Evolutionary conservation across 2,888 invertebrate species (phyloP), one percentile per base, ranked within the genome.

Genomic region (Lamellibrachia columna): DNA sequence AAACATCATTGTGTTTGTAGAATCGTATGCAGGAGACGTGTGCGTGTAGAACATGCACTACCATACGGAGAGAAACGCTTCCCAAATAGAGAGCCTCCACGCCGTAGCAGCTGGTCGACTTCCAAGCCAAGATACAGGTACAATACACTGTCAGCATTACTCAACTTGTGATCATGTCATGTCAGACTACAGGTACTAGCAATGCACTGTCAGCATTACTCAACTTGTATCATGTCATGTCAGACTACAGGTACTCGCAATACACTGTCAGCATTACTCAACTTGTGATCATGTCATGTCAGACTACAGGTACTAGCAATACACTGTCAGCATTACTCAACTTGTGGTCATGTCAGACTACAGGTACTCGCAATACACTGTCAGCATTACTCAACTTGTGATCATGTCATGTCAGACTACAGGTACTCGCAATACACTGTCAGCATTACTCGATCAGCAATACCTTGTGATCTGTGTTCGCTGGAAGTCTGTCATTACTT

Each of bases 21-120:
- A 92, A 94, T 93, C 92, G 93, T 96, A 40, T 95, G 95, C 95
- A 95, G 96, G 4, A 93, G 95, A 52, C 93, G 94, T 90, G 95
- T 96, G 7, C 94, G 96, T 90, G 96, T 96, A 40, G 96, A 96
- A 92, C 95, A 96, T 94, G 96, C 96, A 7, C 93, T 95, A 53
- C 95, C 75, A 1, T 75, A 75, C 22, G 75, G 75, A 75, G 75
- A 75, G 75, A 75, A 75, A 75, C 75, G 75, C 22, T 75, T 75
- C 75, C 75, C 75, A n/a, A 75, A 75, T n/a, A 75, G 75, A 15
- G 75, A 75, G 75, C 75, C 75, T 75, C 4, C 75, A 11, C 75
- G 75, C 22, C 75, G 75, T 22, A 75, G 75, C n/a, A 75, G 75
- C 75, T 75, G 75, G 75, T 75, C 75, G 6, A 75, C 75, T 6